Percentiles rank a stretch among this genome's conserved stretches.
phyloP scores from a whole-genome alignment of 2,888 invertebrate species.

The Limnephilus auricula region DNA sequence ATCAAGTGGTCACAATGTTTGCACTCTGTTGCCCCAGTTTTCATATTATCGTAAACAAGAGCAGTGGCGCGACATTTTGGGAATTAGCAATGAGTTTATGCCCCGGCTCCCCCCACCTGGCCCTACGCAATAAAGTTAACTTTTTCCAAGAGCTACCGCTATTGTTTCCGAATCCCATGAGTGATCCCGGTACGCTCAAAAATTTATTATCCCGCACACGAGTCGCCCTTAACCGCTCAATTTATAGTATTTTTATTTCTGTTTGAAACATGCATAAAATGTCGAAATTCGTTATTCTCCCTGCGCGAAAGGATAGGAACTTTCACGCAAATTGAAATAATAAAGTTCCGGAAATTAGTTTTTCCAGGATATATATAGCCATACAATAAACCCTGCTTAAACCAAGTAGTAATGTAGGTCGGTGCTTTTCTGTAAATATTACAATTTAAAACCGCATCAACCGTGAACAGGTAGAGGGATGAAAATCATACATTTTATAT shows the following conservation, averaged over 20 bases:
- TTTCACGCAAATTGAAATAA: not conserved
- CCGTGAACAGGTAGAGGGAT: not conserved
- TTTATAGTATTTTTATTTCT: conserved; percentile 64
- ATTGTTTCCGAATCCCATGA: conserved; percentile 66
- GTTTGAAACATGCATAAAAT: conserved; percentile 63
- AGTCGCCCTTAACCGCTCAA: conserved; percentile 56
- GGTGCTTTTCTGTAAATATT: not conserved
- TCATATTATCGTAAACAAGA: not conserved
- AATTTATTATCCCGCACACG: conserved; percentile 61
- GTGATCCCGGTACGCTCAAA: conserved; percentile 65
- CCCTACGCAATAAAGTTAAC: conserved; percentile 63
- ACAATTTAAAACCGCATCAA: not conserved
- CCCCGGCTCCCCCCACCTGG: conserved; percentile 35
- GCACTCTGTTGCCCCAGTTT: not conserved
- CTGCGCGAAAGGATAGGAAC: not conserved
- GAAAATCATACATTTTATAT: too few species aligned
- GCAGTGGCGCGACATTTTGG: conserved; percentile 11
- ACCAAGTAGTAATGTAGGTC: too few species aligned
- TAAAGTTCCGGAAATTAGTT: not conserved
- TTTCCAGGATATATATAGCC: not conserved
- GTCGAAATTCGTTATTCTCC: conserved; percentile 52
- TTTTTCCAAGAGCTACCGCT: conserved; percentile 64
- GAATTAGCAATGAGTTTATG: conserved; percentile 49
- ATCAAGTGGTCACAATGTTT: not conserved
- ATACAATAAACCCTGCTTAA: not conserved